Evolutionary conservation across 2,888 invertebrate genomes (phyloP).

Genomic region (Rotaria socialis): DNA sequence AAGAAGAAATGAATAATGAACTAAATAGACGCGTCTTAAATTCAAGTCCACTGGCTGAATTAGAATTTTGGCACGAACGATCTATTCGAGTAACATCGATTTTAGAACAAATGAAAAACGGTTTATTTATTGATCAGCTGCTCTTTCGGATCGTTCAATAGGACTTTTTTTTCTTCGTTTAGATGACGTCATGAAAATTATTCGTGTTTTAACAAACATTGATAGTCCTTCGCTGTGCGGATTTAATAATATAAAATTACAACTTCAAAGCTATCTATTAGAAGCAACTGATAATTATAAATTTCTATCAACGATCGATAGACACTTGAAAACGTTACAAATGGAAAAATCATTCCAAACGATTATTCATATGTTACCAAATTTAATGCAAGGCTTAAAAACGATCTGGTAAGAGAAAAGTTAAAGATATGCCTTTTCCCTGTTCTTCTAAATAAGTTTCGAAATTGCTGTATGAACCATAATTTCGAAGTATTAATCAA

Average conservation of each 20-base stretch:
- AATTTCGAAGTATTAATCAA: too few relatives aligned
- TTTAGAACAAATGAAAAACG: conserved; percentile 7
- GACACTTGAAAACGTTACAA: neutral
- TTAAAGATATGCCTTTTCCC: too few relatives aligned
- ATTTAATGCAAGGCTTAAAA: conserved; percentile 28
- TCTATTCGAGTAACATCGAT: neutral
- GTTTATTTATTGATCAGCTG: neutral
- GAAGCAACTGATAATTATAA: neutral
- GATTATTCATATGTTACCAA: neutral
- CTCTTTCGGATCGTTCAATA: too few relatives aligned
- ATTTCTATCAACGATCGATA: neutral
- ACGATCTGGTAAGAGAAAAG: neutral
- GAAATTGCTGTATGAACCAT: too few relatives aligned
- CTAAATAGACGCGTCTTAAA: neutral
- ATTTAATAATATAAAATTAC: neutral
- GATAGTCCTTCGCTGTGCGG: neutral
- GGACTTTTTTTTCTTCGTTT: neutral
- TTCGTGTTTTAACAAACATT: neutral
- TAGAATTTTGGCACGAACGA: conserved; percentile 16
- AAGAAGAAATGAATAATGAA: conserved; percentile 21
- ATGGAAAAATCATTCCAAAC: neutral
- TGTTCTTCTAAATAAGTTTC: too few relatives aligned
- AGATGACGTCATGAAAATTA: neutral
- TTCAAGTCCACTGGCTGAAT: neutral
- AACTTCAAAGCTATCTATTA: neutral